Evolutionary conservation across 2,113 vertebrate genomes (phyloP).

Genomic region (Microcebus griseorufus): DNA sequence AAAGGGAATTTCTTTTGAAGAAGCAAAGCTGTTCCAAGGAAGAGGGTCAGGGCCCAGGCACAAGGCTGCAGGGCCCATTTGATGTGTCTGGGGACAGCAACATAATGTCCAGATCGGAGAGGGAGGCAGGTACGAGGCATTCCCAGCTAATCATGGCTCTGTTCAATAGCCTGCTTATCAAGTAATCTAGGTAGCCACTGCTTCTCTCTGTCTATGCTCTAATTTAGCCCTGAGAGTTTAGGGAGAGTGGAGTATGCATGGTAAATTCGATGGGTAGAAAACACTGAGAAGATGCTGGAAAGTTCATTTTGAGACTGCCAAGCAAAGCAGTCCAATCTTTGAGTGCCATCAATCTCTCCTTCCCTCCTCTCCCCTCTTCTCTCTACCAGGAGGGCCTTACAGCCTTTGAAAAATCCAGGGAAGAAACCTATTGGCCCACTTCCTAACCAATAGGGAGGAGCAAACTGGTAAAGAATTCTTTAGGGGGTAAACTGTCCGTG

Average conservation of each 20-base stretch:
- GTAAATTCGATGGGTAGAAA: background rate
- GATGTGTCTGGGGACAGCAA: background rate
- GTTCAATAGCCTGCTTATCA: background rate
- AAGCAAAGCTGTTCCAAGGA: background rate
- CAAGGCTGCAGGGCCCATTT: background rate
- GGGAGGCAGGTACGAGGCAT: background rate
- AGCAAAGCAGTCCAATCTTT: slow-evolving; percentile 26
- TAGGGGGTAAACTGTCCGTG: background rate
- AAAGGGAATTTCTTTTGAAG: background rate
- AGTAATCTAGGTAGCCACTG: background rate
- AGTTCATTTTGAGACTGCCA: slow-evolving; percentile 1
- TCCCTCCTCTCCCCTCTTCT: background rate
- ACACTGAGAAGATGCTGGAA: background rate
- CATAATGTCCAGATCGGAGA: background rate
- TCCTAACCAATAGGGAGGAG: background rate
- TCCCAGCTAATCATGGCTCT: background rate
- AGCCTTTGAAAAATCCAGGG: background rate
- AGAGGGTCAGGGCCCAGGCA: background rate
- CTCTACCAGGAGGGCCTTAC: background rate
- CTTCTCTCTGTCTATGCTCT: background rate
- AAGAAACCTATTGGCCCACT: background rate
- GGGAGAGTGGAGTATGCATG: background rate
- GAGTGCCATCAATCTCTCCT: background rate
- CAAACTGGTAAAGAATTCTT: background rate
- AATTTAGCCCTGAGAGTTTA: background rate